These are phyloP conservation scores for Hypomecis punctinalis DNA, from an alignment of 2,888 invertebrate genomes.

Conservation along the genomic window DNA sequence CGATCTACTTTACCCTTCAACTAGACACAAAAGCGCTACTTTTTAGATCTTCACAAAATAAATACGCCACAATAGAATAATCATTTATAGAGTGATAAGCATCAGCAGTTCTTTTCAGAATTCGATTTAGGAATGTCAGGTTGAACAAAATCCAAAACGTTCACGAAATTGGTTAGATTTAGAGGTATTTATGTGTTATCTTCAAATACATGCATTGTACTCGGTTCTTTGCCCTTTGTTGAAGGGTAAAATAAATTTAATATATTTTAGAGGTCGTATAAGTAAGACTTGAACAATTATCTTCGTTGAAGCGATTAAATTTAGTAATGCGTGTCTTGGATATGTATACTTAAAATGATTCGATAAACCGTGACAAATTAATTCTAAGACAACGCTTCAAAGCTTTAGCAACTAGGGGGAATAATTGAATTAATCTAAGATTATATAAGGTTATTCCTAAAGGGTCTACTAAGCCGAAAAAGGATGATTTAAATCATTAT, in stretches of 20 bases:
- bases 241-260: background rate
- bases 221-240: constrained; percentile 2
- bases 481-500: too few species aligned
- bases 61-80: constrained; percentile 9
- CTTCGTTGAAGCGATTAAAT: background rate
- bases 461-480: too few species aligned
- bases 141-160: constrained; percentile 4
- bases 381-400: too few species aligned
- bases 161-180: constrained; percentile 10
- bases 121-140: constrained; percentile 9
- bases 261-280: background rate
- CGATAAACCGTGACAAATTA: too few species aligned
- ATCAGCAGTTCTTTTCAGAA: constrained; percentile 6
- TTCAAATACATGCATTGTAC: constrained; percentile 7
- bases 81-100: constrained; percentile 1
- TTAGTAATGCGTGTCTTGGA: background rate
- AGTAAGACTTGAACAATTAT: background rate
- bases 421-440: too few species aligned
- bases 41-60: constrained; percentile 5
- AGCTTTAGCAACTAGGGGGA: too few species aligned
- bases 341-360: too few species aligned
- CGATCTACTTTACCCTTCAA: background rate
- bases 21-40: constrained; percentile 4
- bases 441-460: too few species aligned
- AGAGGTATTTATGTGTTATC: constrained; percentile 5